A percentile compares a stretch with the other conserved stretches of the same genome.
These are phyloP conservation scores for Drosophila longiperda DNA, from an alignment of 2,888 invertebrate species.

Conservation along the genomic window DNA sequence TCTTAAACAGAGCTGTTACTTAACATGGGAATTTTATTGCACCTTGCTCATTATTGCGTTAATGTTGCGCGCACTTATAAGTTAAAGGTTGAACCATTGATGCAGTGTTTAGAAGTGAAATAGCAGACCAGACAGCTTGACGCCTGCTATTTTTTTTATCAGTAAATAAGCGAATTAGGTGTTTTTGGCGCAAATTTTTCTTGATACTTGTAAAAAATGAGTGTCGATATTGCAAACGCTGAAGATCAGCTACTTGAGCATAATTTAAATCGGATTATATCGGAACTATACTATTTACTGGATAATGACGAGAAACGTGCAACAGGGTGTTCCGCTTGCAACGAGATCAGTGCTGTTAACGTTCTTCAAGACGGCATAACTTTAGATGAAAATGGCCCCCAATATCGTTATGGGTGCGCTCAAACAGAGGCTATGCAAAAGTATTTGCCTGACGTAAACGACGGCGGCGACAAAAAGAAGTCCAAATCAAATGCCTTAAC, in stretches of 20 bases:
- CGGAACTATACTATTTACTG: constrained; percentile 42
- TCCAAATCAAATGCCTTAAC: not conserved
- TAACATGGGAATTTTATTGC: constrained; percentile 1
- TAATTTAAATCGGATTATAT: constrained; percentile 39
- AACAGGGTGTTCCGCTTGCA: not conserved
- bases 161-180: not conserved
- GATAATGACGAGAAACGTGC: constrained; percentile 32
- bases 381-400: constrained; percentile 29
- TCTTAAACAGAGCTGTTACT: not conserved
- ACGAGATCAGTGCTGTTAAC: not conserved
- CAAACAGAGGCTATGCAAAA: constrained; percentile 4
- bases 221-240: not conserved
- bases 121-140: constrained; percentile 33
- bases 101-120: not conserved
- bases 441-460: not conserved
- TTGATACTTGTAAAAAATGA: constrained; percentile 10
- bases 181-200: constrained; percentile 11
- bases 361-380: constrained; percentile 35
- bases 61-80: not conserved
- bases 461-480: not conserved
- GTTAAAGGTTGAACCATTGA: too few relatives aligned
- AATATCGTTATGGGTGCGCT: constrained; percentile 44
- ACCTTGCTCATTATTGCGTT: constrained; percentile 9
- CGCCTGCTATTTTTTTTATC: constrained; percentile 2
- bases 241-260: constrained; percentile 38